Base-by-base conservation (phyloP, 2,888 invertebrate genomes). In the Sycophila texana region DNA sequence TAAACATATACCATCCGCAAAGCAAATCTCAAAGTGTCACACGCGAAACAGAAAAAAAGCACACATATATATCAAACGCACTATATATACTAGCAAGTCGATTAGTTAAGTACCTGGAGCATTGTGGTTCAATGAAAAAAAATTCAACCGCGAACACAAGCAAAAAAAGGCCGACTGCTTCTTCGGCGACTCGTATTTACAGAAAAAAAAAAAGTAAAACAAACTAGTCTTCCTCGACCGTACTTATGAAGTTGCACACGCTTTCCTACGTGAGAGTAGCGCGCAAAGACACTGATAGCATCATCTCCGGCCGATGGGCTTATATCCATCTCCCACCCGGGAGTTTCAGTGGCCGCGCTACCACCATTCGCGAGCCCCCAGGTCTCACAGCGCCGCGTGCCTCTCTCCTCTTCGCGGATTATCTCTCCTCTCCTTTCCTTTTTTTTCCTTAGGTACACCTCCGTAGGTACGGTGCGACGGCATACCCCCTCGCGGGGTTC, bases 241-340 rank as follows among this genome's bases (percentile, higher is more conserved):
- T 5, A 39, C 39, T 39, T 39, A 39, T 4, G 39, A 39, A 39
- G 39, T 5, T 39, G 10, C 49, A 71, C 76, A 70, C 16, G 73
- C 67, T 72, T 82, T 81, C 82, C 68, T 81, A 85, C 84, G 85
- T 85, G 86, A 86, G 87, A 87, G 86, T 84, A 76, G 81, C 84
- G 83, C 89, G 87, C 87, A 86, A 87, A 89, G 87, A 88, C 87
- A 90, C 90, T 90, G 89, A 89, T 90, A 87, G 89, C 87, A 87
- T 89, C 88, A 90, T 88, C 86, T 88, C 86, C 84, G 83, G 84
- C 80, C 87, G 85, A 87, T 88, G 87, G 86, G 85, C 87, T 90
- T 90, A 90, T 90, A 90, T 90, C 84, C 87, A 86, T 87, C 90
- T 90, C 90, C 90, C 90, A 90, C 90, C 86, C 83, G 18, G 18